A percentile compares a stretch with the other conserved stretches of the same genome.
phyloP scores from a whole-genome alignment of 2,113 vertebrate genomes.

The Hypomesus transpacificus region DNA sequence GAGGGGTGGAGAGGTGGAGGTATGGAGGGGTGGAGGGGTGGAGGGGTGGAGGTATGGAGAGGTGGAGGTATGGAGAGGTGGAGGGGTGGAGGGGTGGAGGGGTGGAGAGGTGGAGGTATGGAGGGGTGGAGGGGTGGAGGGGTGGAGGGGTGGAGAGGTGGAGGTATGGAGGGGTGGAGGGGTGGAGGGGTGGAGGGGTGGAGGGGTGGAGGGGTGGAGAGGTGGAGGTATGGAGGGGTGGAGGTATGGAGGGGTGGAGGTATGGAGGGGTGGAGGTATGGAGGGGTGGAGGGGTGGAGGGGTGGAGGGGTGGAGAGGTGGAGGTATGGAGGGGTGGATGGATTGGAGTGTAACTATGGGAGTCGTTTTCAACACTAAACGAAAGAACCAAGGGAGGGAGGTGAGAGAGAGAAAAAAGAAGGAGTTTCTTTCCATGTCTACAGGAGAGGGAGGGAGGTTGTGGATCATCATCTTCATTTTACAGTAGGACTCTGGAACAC shows the following conservation, averaged over 20 bases:
- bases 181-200: neutral
- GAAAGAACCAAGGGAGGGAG: neutral
- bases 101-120: slow-evolving; percentile 8
- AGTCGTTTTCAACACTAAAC: neutral
- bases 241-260: slow-evolving; percentile 14
- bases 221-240: slow-evolving; percentile 24
- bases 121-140: slow-evolving; percentile 1
- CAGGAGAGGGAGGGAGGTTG: slow-evolving; percentile 42
- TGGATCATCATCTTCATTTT: slow-evolving; percentile 54
- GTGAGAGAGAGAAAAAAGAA: slow-evolving; percentile 15
- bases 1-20: neutral
- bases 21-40: slow-evolving; percentile 33
- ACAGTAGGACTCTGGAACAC: slow-evolving; percentile 37
- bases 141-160: slow-evolving; percentile 30
- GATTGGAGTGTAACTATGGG: neutral
- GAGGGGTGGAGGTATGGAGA: neutral
- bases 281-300: slow-evolving; percentile 19
- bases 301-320: slow-evolving; percentile 27
- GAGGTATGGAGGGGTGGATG: neutral
- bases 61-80: neutral
- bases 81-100: slow-evolving; percentile 30
- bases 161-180: too few species aligned
- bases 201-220: neutral
- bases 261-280: neutral
- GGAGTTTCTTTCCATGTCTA: slow-evolving; percentile 38